Evolutionary conservation across 2,888 invertebrate genomes (phyloP), one percentile per base, ranked within the genome.

Genomic region (Ametastegia equiseti): DNA sequence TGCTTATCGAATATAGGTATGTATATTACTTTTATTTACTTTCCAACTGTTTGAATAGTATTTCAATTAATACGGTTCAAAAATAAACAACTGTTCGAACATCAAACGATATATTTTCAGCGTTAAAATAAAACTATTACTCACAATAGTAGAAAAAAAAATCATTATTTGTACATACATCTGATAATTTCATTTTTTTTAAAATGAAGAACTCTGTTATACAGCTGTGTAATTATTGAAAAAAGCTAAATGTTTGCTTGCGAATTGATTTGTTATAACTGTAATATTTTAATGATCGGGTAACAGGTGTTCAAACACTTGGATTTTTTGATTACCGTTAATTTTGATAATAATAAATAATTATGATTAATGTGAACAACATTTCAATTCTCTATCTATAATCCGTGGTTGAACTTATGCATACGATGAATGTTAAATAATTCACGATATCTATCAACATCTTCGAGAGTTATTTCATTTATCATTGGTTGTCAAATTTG

Each of bases 1-100:
- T 23, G 39, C 69, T 69, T 39, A 69, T 13, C 39, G 23, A 42
- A 71, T 47, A 71, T 11, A 57, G 7, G 23, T 27, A 67, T 67
- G 57, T 2, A 63, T 78, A 63, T 63, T 57, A 45, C 57, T 19
- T 63, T 81, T 81, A 33, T 77, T 84, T 87, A 87, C 85, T 87
- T 87, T 86, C 87, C 82, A 84, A 86, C 82, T 85, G 86, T 85
- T 84, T 82, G 81, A 83, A 73, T 78, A 27, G 19, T 19, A 50
- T 54, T n/a, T 54, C 1, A 13, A 15, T 50, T 36, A 19, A 11
- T 1, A 4, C n/a, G 36, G 13, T 9, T 36, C 6, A 11, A 47
- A 27, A 45, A 45, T 23, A 47, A 47, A 45, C 23, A 71, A 19
- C n/a, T 67, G 67, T 36, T 39, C 39, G 23, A 39, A 39, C 23